Evolutionary conservation across 2,797 vertebrate species (phyloP).

Genomic region (Crax fasciolata): DNA sequence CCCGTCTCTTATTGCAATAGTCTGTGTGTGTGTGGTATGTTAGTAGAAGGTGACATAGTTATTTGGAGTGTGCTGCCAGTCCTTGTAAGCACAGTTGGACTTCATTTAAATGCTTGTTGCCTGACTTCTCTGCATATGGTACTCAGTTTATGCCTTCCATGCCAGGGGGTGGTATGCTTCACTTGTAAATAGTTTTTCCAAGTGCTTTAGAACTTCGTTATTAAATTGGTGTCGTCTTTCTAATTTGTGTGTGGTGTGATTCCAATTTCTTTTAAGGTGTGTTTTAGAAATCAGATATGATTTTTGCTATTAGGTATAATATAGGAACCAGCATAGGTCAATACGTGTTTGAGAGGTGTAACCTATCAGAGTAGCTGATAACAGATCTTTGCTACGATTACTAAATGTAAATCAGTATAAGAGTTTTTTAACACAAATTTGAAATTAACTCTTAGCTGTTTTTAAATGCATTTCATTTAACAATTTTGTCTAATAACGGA

Average conservation of each 20-base stretch:
- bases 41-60: not conserved
- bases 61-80: not conserved
- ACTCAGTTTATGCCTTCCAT: fast-evolving
- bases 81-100: not conserved
- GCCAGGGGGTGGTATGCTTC: not conserved
- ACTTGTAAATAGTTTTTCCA: not conserved
- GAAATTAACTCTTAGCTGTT: not conserved
- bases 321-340: not conserved
- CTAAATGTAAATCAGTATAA: not conserved
- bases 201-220: not conserved
- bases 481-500: not conserved
- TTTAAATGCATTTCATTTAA: not conserved
- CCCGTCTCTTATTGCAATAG: not conserved
- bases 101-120: not conserved
- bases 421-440: not conserved
- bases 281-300: not conserved
- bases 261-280: not conserved
- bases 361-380: not conserved
- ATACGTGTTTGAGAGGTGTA: not conserved
- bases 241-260: fast-evolving
- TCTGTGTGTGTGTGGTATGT: not conserved
- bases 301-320: not conserved
- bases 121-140: not conserved
- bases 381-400: not conserved
- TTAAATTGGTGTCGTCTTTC: not conserved